Evolutionary conservation across 2,113 vertebrate genomes (phyloP).

Genomic region (Abramis brama): DNA sequence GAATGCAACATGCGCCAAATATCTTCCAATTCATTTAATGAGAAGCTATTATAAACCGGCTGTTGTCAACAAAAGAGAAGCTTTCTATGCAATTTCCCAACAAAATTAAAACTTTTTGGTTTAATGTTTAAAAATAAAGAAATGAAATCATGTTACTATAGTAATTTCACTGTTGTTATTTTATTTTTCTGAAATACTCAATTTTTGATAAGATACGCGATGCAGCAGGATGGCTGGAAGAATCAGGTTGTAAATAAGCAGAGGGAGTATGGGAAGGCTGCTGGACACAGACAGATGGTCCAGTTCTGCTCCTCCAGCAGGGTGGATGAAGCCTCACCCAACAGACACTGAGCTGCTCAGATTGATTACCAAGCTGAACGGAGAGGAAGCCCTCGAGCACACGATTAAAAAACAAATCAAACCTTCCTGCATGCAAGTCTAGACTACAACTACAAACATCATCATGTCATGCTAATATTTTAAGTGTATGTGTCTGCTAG

Average conservation of each 20-base stretch:
- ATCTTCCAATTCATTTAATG: background rate
- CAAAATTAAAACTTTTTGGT: background rate
- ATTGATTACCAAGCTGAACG: constrained; percentile 1
- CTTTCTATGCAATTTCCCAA: background rate
- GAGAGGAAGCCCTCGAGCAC: background rate
- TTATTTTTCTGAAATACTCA: background rate
- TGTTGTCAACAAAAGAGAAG: background rate
- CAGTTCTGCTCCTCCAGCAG: constrained; percentile 38
- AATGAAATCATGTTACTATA: background rate
- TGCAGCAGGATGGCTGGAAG: background rate
- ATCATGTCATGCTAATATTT: background rate
- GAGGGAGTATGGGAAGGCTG: background rate
- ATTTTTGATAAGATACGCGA: background rate
- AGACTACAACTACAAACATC: background rate
- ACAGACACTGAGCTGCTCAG: constrained; percentile 12
- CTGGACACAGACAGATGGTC: constrained; percentile 50
- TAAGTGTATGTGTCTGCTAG: background rate
- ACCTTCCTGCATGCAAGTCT: constrained; percentile 8
- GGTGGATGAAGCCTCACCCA: constrained; percentile 21
- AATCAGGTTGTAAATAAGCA: background rate
- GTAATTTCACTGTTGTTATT: background rate
- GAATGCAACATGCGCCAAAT: background rate
- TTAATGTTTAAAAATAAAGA: background rate
- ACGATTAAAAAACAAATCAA: constrained; percentile 1
- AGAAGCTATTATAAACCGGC: background rate